A percentile compares a stretch with the other conserved stretches of the same genome.
These are phyloP conservation scores for Daktulosphaira vitifoliae DNA, from an alignment of 1,140 invertebrate genomes.

Conservation along the genomic window DNA sequence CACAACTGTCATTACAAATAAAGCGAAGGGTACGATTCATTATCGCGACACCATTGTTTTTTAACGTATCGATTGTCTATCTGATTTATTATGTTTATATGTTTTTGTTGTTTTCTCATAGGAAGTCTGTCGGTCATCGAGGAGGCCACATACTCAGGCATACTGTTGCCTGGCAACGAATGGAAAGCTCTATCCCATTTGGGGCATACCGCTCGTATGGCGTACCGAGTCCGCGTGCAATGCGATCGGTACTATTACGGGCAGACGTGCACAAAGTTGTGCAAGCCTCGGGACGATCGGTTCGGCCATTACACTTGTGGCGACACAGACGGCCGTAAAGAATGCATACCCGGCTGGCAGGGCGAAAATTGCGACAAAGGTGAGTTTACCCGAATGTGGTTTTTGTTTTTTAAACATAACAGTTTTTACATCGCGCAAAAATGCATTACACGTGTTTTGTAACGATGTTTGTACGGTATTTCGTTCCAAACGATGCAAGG, in stretches of 20 bases:
- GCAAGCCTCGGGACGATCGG: constrained; percentile 79
- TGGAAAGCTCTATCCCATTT: constrained; percentile 84
- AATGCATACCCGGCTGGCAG: constrained; percentile 86
- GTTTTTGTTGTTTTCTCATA: constrained; percentile 36
- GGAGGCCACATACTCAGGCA: constrained; percentile 78
- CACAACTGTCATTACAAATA: too few relatives aligned
- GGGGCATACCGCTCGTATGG: constrained; percentile 62
- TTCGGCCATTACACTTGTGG: constrained; percentile 88
- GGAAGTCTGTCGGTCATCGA: constrained; percentile 59
- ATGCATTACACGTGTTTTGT: too few relatives aligned
- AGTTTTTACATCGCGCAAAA: too few relatives aligned
- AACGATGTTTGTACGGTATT: too few relatives aligned
- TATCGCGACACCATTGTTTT: too few relatives aligned
- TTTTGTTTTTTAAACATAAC: too few relatives aligned
- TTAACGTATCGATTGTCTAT: too few relatives aligned
- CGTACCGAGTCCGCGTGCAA: constrained; percentile 79
- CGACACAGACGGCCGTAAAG: constrained; percentile 75
- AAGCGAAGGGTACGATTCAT: too few relatives aligned
- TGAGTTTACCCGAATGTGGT: too few relatives aligned
- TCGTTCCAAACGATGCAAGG: too few relatives aligned
- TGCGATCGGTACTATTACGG: constrained; percentile 92
- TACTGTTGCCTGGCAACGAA: constrained; percentile 74
- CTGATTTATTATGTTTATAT: too few relatives aligned
- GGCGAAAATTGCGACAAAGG: constrained; percentile 85
- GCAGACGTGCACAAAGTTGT: constrained; percentile 86